Evolutionary conservation across 2,888 invertebrate species (phyloP).

Genomic region (Leucozona laternaria): DNA sequence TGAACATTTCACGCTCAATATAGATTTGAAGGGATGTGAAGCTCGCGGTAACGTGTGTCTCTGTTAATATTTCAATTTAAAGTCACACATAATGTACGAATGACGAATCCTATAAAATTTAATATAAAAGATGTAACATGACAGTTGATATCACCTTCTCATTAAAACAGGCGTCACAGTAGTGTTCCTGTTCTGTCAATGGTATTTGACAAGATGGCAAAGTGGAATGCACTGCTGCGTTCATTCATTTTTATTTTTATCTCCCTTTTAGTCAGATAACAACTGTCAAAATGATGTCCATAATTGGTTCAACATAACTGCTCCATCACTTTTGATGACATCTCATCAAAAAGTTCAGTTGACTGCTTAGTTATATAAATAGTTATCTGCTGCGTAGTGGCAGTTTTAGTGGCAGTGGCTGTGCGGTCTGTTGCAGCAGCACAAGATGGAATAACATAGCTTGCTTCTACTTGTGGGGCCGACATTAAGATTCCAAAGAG

Average conservation of each 20-base stretch:
- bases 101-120: background rate
- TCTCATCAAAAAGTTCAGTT: slow-evolving; percentile 21
- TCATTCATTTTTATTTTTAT: slow-evolving; percentile 17
- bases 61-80: background rate
- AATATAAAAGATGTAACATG: background rate
- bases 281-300: slow-evolving; percentile 26
- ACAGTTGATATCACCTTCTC: background rate
- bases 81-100: background rate
- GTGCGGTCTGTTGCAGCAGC: background rate
- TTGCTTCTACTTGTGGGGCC: slow-evolving; percentile 15
- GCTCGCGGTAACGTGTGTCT: background rate
- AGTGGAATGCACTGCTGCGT: background rate
- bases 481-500: slow-evolving; percentile 30
- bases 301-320: slow-evolving; percentile 39
- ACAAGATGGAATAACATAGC: background rate
- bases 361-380: slow-evolving; percentile 3
- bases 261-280: background rate
- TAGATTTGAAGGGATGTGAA: background rate
- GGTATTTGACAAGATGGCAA: slow-evolving; percentile 5
- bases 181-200: background rate
- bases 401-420: background rate
- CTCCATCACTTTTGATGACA: slow-evolving; percentile 42
- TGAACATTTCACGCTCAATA: background rate
- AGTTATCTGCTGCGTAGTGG: background rate
- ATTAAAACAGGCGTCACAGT: background rate